Evolutionary conservation across 2,888 invertebrate species (phyloP).

Genomic region (Phaedon cochleariae): DNA sequence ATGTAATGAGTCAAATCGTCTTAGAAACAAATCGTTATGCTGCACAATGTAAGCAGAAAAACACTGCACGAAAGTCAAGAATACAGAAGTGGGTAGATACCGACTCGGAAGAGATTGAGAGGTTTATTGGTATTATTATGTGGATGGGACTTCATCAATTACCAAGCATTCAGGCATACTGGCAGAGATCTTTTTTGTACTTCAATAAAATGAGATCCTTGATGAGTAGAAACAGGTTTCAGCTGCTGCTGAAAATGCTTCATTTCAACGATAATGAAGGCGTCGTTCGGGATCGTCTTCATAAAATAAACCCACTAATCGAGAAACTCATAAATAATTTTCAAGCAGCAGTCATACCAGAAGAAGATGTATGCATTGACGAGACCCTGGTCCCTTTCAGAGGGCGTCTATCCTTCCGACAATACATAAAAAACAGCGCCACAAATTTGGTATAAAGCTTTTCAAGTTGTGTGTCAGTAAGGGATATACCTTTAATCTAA

Average conservation of each 20-base stretch:
- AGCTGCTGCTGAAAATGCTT: conserved; percentile 10
- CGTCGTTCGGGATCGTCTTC: background rate
- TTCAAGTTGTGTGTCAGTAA: conserved; percentile 34
- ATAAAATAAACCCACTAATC: conserved; percentile 9
- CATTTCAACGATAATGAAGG: conserved; percentile 9
- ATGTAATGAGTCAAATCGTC: background rate
- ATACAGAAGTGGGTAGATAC: background rate
- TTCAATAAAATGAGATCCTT: background rate
- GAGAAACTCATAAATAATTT: background rate
- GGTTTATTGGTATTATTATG: background rate
- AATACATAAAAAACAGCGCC: conserved; percentile 5
- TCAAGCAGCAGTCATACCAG: background rate
- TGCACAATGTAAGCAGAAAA: background rate
- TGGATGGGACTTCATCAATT: background rate
- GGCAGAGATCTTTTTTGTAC: background rate
- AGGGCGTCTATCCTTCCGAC: conserved; percentile 11
- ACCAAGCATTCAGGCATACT: background rate
- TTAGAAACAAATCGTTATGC: background rate
- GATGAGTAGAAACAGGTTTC: conserved; percentile 6
- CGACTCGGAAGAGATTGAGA: background rate
- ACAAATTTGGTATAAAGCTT: conserved; percentile 6
- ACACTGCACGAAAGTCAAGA: background rate
- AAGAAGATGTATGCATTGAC: conserved; percentile 7
- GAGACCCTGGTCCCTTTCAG: conserved; percentile 16
- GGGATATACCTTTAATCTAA: conserved; percentile 40